Conservation (phyloP, 2,888 invertebrate species). For the Ischnura elegans region DNA sequence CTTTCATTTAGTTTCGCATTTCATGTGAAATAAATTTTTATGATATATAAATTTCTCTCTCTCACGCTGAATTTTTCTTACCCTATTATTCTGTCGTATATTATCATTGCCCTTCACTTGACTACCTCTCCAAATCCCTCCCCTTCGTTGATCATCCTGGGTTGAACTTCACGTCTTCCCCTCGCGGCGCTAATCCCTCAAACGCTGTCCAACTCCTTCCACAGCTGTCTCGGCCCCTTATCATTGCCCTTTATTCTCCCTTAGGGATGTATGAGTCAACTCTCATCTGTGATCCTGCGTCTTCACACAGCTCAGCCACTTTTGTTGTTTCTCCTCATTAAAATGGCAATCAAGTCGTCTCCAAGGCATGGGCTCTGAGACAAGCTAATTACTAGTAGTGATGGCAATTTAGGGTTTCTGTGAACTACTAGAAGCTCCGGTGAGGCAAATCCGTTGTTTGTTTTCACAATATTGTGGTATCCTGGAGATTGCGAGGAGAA, state of each 20-base stretch:
- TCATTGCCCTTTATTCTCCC: slow-evolving; percentile 16
- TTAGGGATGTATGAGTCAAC: not conserved
- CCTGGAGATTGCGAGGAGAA: no score
- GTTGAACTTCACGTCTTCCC: not conserved
- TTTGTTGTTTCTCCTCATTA: not conserved
- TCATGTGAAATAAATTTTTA: no score
- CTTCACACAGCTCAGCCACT: not conserved
- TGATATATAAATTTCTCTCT: no score
- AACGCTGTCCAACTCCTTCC: not conserved
- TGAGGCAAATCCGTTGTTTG: no score
- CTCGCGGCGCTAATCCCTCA: slow-evolving; percentile 30
- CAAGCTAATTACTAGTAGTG: not conserved
- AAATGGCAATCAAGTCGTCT: not conserved
- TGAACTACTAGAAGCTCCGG: no score
- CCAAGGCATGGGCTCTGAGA: not conserved
- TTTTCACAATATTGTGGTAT: no score
- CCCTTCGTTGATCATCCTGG: not conserved
- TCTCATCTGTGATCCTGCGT: not conserved
- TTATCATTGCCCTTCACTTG: not conserved
- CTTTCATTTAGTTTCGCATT: no score
- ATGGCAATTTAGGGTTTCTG: not conserved
- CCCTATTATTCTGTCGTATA: not conserved
- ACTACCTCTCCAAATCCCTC: not conserved
- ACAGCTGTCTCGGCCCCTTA: slow-evolving; percentile 26
- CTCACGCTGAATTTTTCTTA: not conserved